Conservation (phyloP, 1,140 invertebrate genomes). For the Phymastichus coffea region DNA sequence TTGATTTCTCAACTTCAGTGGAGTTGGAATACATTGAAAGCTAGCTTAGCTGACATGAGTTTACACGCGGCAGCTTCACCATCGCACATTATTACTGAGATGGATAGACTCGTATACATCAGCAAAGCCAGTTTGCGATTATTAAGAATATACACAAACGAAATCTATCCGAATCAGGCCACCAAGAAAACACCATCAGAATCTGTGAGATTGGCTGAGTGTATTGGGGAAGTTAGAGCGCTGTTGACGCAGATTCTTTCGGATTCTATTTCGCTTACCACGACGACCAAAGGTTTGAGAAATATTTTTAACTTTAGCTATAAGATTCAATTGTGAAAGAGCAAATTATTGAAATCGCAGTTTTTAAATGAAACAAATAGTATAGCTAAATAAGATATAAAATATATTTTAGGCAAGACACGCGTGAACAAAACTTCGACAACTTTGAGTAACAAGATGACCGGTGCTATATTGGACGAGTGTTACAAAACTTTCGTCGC, state of each 20-base stretch:
- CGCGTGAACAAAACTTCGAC: constrained; percentile 23
- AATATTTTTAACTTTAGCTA: background rate
- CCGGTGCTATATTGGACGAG: constrained; percentile 77
- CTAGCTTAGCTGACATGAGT: constrained; percentile 62
- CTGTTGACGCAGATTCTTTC: constrained; percentile 82
- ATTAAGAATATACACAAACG: constrained; percentile 81
- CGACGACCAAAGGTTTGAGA: constrained; percentile 47
- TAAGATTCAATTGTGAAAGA: no score
- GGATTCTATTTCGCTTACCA: constrained; percentile 64
- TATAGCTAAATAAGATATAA: constrained; percentile 11
- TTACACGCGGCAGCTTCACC: constrained; percentile 44
- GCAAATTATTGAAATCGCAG: no score
- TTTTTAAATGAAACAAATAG: background rate
- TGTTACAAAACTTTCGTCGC: constrained; percentile 87
- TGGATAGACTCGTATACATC: constrained; percentile 86
- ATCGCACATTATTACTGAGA: constrained; percentile 63
- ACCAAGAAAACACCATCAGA: constrained; percentile 67
- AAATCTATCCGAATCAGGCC: constrained; percentile 81
- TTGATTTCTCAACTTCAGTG: constrained; percentile 77
- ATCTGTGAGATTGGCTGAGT: constrained; percentile 77
- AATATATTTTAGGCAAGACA: constrained; percentile 12
- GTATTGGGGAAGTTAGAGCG: constrained; percentile 81
- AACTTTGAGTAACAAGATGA: constrained; percentile 54
- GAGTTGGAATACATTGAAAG: constrained; percentile 79
- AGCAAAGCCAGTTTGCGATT: constrained; percentile 79